Conservation (phyloP, 2,113 vertebrate genomes). For the Laterallus jamaicensis region DNA sequence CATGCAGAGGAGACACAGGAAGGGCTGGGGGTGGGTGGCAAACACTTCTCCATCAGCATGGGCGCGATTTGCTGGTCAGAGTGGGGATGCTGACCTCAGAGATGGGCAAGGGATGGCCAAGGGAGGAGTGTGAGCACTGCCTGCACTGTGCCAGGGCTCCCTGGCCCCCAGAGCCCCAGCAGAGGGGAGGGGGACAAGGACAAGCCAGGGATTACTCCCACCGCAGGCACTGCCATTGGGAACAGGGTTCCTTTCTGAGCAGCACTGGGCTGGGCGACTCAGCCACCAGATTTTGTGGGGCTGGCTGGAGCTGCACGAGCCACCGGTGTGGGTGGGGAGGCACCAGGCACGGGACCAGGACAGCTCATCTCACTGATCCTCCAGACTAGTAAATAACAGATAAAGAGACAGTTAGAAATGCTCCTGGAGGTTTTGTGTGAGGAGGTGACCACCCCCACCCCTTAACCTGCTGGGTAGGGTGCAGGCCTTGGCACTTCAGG, state of each 20-base stretch:
- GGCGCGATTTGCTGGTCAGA: rapidly evolving
- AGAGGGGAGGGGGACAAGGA: not conserved
- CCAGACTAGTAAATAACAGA: not conserved
- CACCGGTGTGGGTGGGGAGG: not conserved
- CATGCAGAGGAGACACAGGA: too few relatives aligned
- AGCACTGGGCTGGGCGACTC: not conserved
- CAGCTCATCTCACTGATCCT: not conserved
- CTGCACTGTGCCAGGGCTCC: not conserved
- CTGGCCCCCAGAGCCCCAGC: not conserved
- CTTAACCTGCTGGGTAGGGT: not conserved
- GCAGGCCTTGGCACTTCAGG: not conserved
- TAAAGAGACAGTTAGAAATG: too few relatives aligned
- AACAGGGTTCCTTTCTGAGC: not conserved
- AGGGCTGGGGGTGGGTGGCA: not conserved
- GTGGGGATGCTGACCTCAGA: not conserved
- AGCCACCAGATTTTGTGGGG: not conserved
- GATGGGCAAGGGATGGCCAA: not conserved
- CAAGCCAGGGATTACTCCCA: not conserved
- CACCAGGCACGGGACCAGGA: rapidly evolving
- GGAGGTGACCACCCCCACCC: not conserved
- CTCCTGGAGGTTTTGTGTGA: not conserved
- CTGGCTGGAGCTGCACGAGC: not conserved
- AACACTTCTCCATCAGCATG: not conserved
- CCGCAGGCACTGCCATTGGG: not conserved
- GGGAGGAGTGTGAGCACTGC: not conserved